Base-by-base conservation (phyloP, 2,888 invertebrate genomes). In the Campoplex capitator region DNA sequence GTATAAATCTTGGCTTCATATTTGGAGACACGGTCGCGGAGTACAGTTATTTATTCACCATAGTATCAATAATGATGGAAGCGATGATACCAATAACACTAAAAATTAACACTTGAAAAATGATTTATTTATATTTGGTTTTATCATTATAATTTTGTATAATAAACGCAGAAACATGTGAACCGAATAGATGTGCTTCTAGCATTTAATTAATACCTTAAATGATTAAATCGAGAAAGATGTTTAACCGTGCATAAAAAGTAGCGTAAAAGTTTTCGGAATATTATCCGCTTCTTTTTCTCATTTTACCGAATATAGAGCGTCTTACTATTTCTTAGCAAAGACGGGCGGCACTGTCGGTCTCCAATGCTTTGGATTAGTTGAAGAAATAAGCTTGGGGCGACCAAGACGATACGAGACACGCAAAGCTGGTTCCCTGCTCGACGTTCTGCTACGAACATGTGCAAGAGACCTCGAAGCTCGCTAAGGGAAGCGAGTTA, bases 401-500 rank as follows among this genome's bases (percentile, higher is more conserved):
- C 62, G 62, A 62, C 32, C 62, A 62, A 62, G 56, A 42, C 23
- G 56, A 74, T 38, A 8, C 23, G 35, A 56, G 67, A 32, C 68
- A 68, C 58, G 62, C 62, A 32, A 62, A 62, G 62, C 42, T 42
- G 35, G 18, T 75, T 48, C 54, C 56, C 71, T 62, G 58, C 45
- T 23, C 77, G 73, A 74, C 48, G 51, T 58, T 74, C 78, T 48
- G 23, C 79, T 71, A 79, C 78, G 84, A 74, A 73, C 74, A 75
- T 71, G 51, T 79, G 79, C 78, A 77, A 77, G 74, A 28, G 67
- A 78, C 74, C 58, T 65, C 54, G 79, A 73, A 76, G 83, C 77
- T 65, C 67, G 80, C 83, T 73, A 58, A 68, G 79, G 81, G 67
- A 75, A 82, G 84, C 75, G 86, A 70, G 51, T 84, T 77, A 83